Base-by-base conservation (phyloP, 64 coral and sea anemone genomes). In the Actinia tenebrosa region DNA sequence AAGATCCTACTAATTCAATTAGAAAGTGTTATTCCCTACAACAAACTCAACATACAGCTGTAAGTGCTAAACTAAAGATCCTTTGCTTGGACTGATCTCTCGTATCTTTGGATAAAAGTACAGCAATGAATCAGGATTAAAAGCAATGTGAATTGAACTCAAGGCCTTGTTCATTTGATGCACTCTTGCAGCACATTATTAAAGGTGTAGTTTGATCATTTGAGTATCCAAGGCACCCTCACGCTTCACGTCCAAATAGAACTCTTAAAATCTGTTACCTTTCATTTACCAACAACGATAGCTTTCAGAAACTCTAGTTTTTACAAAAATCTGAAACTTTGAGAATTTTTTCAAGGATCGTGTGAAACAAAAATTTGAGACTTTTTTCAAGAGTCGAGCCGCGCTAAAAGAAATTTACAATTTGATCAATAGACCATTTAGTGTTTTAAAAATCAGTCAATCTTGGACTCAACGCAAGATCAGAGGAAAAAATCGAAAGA, bases 191-290 rank as follows among this genome's bases (percentile, higher is more conserved):
- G 69, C 25, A 75, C 69, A 75, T 75, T 75, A 75, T 75, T 43
- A 15, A 75, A 66, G 63, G 5, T 37, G 9, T 75, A 27, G 11
- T 75, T 43, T 42, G 69, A 42, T 75, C 69, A 75, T 75, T 42
- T 75, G 69, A 42, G 69, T 75, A 43, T 30, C 69, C 69, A 75
- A 75, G 69, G 9, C 25, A 69, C 3, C 13, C 26, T 37, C 1
- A 75, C n/a, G 69, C 26, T 75, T 75, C 69, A 75, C n/a, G 69
- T 75, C 69, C 69, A 72, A 72, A 72, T 30, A 27, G 25, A 37
- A 13, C 13, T 19, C 69, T 75, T 75, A 10, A 75, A 75, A 75
- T 75, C 2, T 75, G 69, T 75, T 15, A 75, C 13, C 10, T 75
- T 58, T 75, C 69, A 75, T 30, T 30, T 30, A 75, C 23, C 69